Evolutionary conservation across 2,113 vertebrate genomes (phyloP).

Genomic region (Saguinus imperator): DNA sequence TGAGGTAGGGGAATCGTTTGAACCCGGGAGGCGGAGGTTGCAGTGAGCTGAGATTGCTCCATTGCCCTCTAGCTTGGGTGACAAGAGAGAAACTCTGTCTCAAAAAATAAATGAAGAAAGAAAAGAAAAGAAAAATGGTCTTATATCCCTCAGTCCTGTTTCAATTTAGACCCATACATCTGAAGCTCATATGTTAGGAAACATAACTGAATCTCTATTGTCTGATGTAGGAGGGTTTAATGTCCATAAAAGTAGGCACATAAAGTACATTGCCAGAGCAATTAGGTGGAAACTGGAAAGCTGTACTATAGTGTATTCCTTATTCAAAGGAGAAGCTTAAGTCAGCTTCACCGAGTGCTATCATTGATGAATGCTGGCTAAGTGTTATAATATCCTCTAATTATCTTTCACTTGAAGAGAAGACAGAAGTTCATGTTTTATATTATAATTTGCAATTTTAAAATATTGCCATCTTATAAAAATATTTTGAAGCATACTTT

Average conservation of each 20-base stretch:
- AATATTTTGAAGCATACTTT: background rate
- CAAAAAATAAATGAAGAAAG: background rate
- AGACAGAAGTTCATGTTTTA: background rate
- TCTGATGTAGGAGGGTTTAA: background rate
- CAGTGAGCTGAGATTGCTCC: too few relatives aligned
- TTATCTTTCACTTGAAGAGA: background rate
- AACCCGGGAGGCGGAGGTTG: too few relatives aligned
- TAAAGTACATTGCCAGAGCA: background rate
- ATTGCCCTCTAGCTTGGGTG: too few relatives aligned
- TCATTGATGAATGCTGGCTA: too few relatives aligned
- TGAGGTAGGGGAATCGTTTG: too few relatives aligned
- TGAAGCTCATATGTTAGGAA: background rate
- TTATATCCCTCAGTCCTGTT: background rate
- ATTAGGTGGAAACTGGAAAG: background rate
- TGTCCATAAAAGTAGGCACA: background rate
- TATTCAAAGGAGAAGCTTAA: background rate
- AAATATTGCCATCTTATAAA: background rate
- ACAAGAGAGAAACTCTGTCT: too few relatives aligned
- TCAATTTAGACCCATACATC: background rate
- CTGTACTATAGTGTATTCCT: background rate
- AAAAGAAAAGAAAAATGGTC: background rate
- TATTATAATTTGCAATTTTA: background rate
- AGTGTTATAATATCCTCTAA: background rate
- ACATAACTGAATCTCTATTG: background rate
- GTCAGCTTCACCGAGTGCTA: background rate